Evolutionary conservation across 2,113 vertebrate genomes (phyloP), one percentile per base, ranked within the genome.

Genomic region (Chlorodrepanis virens): DNA sequence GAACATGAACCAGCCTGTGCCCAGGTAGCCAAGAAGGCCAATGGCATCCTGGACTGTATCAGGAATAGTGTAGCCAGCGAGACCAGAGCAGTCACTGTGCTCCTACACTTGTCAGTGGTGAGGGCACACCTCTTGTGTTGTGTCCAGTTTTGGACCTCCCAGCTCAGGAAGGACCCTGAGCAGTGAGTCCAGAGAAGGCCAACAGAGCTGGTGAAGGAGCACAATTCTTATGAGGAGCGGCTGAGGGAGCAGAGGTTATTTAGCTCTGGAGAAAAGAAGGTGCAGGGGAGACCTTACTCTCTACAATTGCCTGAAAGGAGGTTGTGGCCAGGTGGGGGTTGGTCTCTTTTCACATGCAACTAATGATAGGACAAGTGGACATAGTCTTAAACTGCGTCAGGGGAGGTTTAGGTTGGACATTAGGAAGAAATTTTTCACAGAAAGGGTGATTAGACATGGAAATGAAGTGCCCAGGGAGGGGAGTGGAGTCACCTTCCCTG

Each of bases 121-220:
- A 28, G n/a, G 49, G 7, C 1, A 0, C 14, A 19, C 2, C 14
- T 49, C 9, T 40, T 40, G 40, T 40, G 40, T 4, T 40, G 35
- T 11, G 35, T 28, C 18, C 5, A 7, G 23, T 23, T 57, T 28
- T 82, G 29, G 29, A 49, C 2, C 5, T 23, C 14, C 3, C 35
- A 69, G 0, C 28, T 40, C n/a, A 57, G 18, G 44, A 28, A 40
- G 14, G 7, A 19, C 4, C 10, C 14, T 42, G 54, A 50, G 29
- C 29, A 28, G 24, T 12, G 24, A n/a, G 44, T 50, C 35, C 35
- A 42, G 29, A 50, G 35, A n/a, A 40, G 14, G 11, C 4, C 14
- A 23, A 10, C 9, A 13, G 45, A 50, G 7, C 9, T 49, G 24
- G 7, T 9, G 35, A 70, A 60, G 35, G 19, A 70, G 29, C 24